Base-by-base conservation (phyloP, 2,797 vertebrate genomes). In the Trematomus bernacchii region DNA sequence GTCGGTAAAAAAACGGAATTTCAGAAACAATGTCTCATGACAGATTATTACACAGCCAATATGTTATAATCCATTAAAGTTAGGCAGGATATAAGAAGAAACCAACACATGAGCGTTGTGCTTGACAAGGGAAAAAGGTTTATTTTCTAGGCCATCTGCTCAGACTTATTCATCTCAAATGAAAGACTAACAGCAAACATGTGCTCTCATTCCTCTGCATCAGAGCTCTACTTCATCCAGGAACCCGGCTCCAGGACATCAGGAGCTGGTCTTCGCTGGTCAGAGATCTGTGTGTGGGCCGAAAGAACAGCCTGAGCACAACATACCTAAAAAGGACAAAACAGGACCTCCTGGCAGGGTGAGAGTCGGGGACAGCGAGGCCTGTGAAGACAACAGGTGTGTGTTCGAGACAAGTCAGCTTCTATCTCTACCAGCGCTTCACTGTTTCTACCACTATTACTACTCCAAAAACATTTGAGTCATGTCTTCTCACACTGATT, bases 241-340 rank as follows among this genome's bases (percentile, higher is more conserved):
- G 30, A 59, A 61, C 46, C 59, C 2, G 30, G 33, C 52, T 63
- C 19, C 71, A 18, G 78, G 37, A 10, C 43, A 10, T 47, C 76
- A 23, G 33, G 70, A 7, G 23, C 0, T 47, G 55, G 16, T 50
- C 51, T 40, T 43, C 77, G 73, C 33, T 37, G 33, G 6, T 76
- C 84, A 46, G 47, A 76, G 10, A 19, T 58, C 60, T 1, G 15
- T 66, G 1, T 53, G 53, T 54, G 87, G 70, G 9, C n/a, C 23
- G 3, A 86, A 52, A 59, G 85, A 76, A 43, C 65, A 76, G 57
- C 2, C 79, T 1, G 90, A 89, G 44, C 70, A 89, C 79, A 84
- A 73, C 33, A 84, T 71, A 84, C 46, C 85, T 37, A 85, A 82
- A 74, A 91, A 85, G 21, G 94, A 96, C 79, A 95, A 92, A 73